Conservation (phyloP, 2,888 invertebrate genomes). For the Microplitis manilae region DNA sequence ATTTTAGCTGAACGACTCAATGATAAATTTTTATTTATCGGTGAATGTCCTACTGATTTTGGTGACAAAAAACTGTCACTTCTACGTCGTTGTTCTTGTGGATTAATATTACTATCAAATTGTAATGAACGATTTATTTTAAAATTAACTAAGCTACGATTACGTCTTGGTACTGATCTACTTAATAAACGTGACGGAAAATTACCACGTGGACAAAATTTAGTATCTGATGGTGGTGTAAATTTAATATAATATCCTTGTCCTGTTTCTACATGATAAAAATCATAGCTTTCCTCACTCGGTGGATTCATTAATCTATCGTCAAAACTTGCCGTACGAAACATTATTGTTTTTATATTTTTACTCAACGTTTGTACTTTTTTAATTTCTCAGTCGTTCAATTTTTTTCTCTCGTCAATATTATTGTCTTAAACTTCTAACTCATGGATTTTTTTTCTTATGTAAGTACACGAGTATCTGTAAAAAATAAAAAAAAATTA, state of each 20-base stretch:
- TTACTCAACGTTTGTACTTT: neutral
- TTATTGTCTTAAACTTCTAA: neutral
- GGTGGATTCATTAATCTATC: constrained; percentile 46
- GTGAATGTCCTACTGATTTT: constrained; percentile 52
- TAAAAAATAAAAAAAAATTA: neutral
- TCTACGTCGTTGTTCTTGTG: constrained; percentile 10
- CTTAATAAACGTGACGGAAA: constrained; percentile 55
- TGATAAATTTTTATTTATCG: constrained; percentile 50
- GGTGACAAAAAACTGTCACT: constrained; percentile 53
- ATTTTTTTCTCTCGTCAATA: no score
- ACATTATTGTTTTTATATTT: constrained; percentile 44
- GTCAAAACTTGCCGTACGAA: constrained; percentile 47
- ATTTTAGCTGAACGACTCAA: constrained; percentile 65
- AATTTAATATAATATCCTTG: constrained; percentile 44
- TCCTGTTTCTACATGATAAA: constrained; percentile 48
- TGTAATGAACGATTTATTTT: constrained; percentile 61
- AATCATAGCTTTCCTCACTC: constrained; percentile 53
- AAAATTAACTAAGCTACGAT: constrained; percentile 52
- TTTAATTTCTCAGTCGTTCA: neutral
- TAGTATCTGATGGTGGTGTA: constrained; percentile 55
- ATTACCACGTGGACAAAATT: constrained; percentile 51
- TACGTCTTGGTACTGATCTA: constrained; percentile 58
- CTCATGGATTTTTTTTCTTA: neutral
- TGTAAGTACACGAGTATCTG: neutral
- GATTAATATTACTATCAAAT: constrained; percentile 53